Evolutionary conservation across 1,140 invertebrate genomes (phyloP), one percentile per base, ranked within the genome.

Genomic region (Leucophenga varia): DNA sequence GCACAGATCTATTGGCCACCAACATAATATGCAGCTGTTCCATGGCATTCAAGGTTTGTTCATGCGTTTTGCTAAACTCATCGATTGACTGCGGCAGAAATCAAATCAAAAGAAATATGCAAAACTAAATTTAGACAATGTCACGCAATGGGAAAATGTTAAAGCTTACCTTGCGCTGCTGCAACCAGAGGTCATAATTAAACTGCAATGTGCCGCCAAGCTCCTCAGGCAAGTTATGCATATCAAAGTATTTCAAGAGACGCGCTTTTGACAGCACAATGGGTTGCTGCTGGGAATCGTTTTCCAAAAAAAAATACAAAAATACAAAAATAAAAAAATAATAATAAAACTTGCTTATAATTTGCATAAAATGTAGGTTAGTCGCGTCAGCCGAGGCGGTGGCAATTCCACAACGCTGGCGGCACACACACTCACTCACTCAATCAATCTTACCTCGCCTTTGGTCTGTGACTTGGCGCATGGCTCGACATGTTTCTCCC

Each of bases 131-230:
- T n/a, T n/a, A n/a, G n/a, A n/a, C n/a, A n/a, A n/a, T n/a, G n/a
- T n/a, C n/a, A n/a, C n/a, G n/a, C n/a, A n/a, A 10, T 6, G 22
- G 22, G 5, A 6, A 25, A 25, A 25, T 25, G 22, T 25, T 6
- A 25, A 25, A 43, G 79, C 79, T 80, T 77, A 92, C 90, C 78
- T 89, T 80, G 78, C 90, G 80, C 64, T 87, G 88, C 54, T 91
- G 84, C 56, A 93, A 85, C 91, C 91, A 94, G 57, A 87, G 81
- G 43, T 82, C 78, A 61, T 91, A 87, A 76, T 91, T 84, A 76
- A 90, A 91, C 31, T 81, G 77, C 61, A 90, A 81, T 31, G 81
- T 80, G 28, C 91, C 91, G 13, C 88, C 89, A 19, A 93, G 76
- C 58, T 93, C 90, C 54, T 82, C 80, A n/a, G 90, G 89, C 65